phyloP scores from a whole-genome alignment of 2,888 invertebrate species.

The Amblyteles armatorius region DNA sequence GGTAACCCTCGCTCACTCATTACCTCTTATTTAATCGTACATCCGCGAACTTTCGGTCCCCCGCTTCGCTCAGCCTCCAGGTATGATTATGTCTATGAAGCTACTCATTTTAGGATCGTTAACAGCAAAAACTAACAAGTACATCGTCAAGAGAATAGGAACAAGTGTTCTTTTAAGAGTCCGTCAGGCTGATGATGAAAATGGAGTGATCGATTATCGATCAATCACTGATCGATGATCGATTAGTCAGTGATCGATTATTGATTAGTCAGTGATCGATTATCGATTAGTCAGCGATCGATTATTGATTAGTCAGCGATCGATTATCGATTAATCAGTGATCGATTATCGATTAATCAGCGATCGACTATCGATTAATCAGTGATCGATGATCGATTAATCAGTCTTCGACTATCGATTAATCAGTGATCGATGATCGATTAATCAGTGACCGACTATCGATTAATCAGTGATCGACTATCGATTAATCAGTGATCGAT shows the following conservation, averaged over 20 bases:
- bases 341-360: not conserved
- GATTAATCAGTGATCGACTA: not conserved
- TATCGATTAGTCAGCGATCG: not conserved
- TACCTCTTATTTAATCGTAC: slow-evolving; percentile 41
- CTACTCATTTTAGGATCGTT: slow-evolving; percentile 4
- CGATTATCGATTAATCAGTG: not conserved
- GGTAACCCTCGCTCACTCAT: slow-evolving; percentile 50
- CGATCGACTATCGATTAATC: too few relatives aligned
- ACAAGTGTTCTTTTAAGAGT: not conserved
- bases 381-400: not conserved
- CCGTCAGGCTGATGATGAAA: slow-evolving; percentile 17
- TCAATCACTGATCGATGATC: too few relatives aligned
- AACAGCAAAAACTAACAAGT: not conserved
- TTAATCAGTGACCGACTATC: too few relatives aligned
- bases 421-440: not conserved
- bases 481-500: too few relatives aligned
- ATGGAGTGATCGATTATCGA: not conserved
- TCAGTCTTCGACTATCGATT: too few relatives aligned
- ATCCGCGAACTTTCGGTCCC: slow-evolving; percentile 40
- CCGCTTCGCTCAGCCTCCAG: slow-evolving; percentile 54
- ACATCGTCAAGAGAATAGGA: not conserved
- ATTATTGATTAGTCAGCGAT: not conserved
- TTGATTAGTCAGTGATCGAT: not conserved
- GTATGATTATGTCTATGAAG: slow-evolving; percentile 13
- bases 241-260: not conserved